A percentile compares a stretch with the other conserved stretches of the same genome.
phyloP scores from a whole-genome alignment of 2,113 vertebrate genomes.

The Madoqua kirkii region DNA sequence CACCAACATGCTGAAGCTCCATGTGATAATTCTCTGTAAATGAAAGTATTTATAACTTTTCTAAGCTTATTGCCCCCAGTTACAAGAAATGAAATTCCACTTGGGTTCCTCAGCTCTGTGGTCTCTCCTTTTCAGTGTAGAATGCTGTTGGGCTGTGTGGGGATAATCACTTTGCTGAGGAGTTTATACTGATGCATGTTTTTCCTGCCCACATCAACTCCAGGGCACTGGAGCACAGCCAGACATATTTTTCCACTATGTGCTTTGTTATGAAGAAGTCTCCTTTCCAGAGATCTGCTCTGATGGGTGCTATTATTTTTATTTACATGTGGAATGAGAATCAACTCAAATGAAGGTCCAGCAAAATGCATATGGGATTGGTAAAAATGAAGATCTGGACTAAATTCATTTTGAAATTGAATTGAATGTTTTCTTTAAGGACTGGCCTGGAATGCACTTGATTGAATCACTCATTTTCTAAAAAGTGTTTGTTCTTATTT shows the following conservation, averaged over 20 bases:
- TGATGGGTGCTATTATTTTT: conserved; percentile 44
- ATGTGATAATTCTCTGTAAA: not conserved
- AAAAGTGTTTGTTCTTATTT: not conserved
- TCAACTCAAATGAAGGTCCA: not conserved
- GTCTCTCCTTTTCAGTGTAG: not conserved
- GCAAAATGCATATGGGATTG: not conserved
- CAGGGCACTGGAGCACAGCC: not conserved
- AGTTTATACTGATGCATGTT: not conserved
- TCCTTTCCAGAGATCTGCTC: not conserved
- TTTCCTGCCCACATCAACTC: not conserved
- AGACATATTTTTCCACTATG: not conserved
- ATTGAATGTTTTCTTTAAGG: not conserved
- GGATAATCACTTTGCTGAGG: not conserved
- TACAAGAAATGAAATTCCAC: not conserved
- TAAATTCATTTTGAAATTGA: not conserved
- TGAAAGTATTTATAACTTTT: not conserved
- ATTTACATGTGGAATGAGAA: conserved; percentile 19
- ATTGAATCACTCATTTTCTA: not conserved
- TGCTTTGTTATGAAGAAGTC: not conserved
- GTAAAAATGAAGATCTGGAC: not conserved
- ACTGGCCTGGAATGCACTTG: not conserved
- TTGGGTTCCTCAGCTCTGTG: not conserved
- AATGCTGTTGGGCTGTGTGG: not conserved
- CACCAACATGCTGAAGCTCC: not conserved
- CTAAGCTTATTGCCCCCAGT: not conserved